phyloP scores from a whole-genome alignment of 2,113 vertebrate genomes.

The Aptenodytes patagonicus region DNA sequence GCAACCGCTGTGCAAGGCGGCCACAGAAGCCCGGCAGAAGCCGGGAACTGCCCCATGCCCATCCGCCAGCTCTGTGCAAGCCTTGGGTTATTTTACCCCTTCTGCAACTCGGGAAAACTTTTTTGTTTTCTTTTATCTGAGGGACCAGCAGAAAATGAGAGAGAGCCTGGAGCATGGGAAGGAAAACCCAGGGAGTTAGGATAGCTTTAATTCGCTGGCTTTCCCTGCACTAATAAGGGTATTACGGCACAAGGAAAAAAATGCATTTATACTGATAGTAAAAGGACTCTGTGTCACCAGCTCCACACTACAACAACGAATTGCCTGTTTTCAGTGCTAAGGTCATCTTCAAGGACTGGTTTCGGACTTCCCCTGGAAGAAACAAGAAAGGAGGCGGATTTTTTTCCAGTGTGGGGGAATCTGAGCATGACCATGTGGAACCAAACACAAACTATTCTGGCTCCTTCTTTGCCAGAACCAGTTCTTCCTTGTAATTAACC shows the following conservation, averaged over 20 bases:
- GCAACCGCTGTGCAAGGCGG: rapidly evolving
- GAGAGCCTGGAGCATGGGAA: neutral
- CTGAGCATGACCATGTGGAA: conserved; percentile 14
- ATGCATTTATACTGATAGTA: conserved; percentile 44
- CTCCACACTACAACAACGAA: conserved; percentile 5
- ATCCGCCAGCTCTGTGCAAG: neutral
- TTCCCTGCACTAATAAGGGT: neutral
- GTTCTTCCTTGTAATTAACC: neutral
- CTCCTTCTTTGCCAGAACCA: neutral
- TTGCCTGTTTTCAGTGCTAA: conserved; percentile 57
- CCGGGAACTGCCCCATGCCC: rapidly evolving
- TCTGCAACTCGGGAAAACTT: neutral
- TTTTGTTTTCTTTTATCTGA: neutral
- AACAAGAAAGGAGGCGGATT: conserved; percentile 28
- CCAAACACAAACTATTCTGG: neutral
- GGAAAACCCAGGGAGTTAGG: neutral
- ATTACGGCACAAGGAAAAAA: conserved; percentile 9
- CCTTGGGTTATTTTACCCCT: neutral
- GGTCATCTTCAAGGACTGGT: conserved; percentile 60
- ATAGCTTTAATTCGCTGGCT: neutral
- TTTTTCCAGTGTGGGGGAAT: neutral
- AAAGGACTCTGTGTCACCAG: conserved; percentile 52
- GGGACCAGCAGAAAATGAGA: neutral
- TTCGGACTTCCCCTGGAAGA: conserved; percentile 37
- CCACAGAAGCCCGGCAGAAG: neutral